Base-by-base conservation (phyloP, 2,888 invertebrate species). In the Mythimna impura region DNA sequence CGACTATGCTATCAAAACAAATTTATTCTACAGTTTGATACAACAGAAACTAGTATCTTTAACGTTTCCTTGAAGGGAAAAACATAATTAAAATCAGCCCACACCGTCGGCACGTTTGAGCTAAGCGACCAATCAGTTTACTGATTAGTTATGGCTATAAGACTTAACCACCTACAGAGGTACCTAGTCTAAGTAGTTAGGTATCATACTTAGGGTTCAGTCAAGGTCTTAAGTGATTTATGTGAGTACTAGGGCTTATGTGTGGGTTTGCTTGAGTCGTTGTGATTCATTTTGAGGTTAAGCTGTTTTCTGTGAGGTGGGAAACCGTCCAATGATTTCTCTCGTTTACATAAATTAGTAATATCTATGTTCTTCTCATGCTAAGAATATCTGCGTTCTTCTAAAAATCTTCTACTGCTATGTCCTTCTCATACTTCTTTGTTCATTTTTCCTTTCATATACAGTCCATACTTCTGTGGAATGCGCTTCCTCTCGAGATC, bases 41-140 rank as follows among this genome's bases (percentile, higher is more conserved):
- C 34, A 25, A 65, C 61, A 34, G 54, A 71, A 81, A 83, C 78
- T 68, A 64, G 82, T 73, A 58, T 52, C 47, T 36, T 25, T 22
- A 68, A 25, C 58, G 50, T 78, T 71, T 68, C 75, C 82, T 78
- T 78, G 66, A 78, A 85, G 85, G 71, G 81, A 50, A 82, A 17
- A 54, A 36, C 57, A 36, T 78, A 83, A 84, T 84, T 82, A 83
- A 76, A 84, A 73, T 57, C 76, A 66, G 72, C 86, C 87, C 82
- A 85, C 87, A 52, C 58, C 60, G 68, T 57, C 87, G 80, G 85
- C 69, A 40, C 66, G 73, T 86, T 86, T 86, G 82, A 80, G 74
- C 73, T 83, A 81, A 85, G 76, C 71, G 71, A 70, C 67, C 67
- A 79, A 82, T 85, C 83, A 75, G 74, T 80, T 85, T 76, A 76